Conservation (phyloP, 2,113 vertebrate genomes). For the Aegotheles bennettii region DNA sequence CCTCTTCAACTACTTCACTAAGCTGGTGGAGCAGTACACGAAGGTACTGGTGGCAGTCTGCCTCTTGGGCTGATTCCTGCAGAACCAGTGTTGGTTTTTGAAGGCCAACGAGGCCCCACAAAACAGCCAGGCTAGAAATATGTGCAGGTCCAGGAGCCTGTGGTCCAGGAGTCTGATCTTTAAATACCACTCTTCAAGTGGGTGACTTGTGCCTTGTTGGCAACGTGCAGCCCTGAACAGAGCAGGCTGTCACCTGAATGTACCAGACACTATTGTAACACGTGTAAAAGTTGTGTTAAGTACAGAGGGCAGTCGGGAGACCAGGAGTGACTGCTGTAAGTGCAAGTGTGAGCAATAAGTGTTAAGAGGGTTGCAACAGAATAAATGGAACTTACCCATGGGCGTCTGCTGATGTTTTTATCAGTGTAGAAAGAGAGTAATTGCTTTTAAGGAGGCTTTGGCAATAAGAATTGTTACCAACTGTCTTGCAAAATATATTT, state of each 20-base stretch:
- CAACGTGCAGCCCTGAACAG: accelerated
- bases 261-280: accelerated
- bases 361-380: neutral
- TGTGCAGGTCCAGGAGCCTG: accelerated
- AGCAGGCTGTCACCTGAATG: neutral
- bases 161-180: neutral
- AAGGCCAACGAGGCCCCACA: neutral
- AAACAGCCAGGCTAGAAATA: neutral
- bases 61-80: neutral
- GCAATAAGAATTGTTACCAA: neutral
- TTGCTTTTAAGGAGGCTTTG: neutral
- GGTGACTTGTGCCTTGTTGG: accelerated
- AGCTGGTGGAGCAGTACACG: slow-evolving; percentile 97
- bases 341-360: neutral
- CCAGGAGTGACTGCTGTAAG: neutral
- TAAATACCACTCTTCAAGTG: neutral
- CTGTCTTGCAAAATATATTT: neutral
- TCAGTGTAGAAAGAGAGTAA: neutral
- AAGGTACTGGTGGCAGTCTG: slow-evolving; percentile 76
- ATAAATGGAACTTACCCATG: neutral
- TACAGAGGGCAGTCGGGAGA: neutral
- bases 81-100: neutral
- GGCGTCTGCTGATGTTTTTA: neutral
- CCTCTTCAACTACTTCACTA: slow-evolving; percentile 98
- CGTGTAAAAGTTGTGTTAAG: neutral